Conservation (phyloP, 2,797 vertebrate genomes). For the Falco berigora region DNA sequence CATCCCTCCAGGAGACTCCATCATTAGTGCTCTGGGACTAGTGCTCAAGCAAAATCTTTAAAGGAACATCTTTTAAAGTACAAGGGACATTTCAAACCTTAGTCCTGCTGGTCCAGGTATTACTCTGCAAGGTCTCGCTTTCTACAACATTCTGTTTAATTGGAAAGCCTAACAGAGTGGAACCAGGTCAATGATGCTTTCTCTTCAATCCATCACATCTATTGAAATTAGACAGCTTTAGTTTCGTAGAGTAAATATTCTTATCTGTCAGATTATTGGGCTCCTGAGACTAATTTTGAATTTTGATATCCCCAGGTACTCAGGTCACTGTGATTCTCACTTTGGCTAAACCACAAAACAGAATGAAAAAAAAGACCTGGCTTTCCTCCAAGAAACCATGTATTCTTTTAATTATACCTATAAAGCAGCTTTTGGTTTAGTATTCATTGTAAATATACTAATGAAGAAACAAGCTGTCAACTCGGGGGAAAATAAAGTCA, state of each 20-base stretch:
- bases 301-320: background rate
- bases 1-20: background rate
- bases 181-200: slow-evolving; percentile 58
- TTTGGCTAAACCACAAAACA: background rate
- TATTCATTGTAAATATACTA: background rate
- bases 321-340: background rate
- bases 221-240: slow-evolving; percentile 28
- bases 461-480: background rate
- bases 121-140: slow-evolving; percentile 30
- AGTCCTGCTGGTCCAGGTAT: background rate
- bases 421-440: background rate
- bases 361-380: background rate
- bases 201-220: slow-evolving; percentile 51
- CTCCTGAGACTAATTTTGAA: background rate
- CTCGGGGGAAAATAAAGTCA: background rate
- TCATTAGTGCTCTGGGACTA: background rate
- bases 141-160: slow-evolving; percentile 52
- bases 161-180: slow-evolving; percentile 59
- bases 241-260: slow-evolving; percentile 53
- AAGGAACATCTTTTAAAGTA: background rate
- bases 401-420: background rate
- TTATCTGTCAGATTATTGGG: slow-evolving; percentile 22
- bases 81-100: background rate
- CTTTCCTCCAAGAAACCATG: background rate
- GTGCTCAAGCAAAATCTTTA: background rate